Base-by-base conservation (phyloP, 2,888 invertebrate genomes). In the Philhelius pedissequus region DNA sequence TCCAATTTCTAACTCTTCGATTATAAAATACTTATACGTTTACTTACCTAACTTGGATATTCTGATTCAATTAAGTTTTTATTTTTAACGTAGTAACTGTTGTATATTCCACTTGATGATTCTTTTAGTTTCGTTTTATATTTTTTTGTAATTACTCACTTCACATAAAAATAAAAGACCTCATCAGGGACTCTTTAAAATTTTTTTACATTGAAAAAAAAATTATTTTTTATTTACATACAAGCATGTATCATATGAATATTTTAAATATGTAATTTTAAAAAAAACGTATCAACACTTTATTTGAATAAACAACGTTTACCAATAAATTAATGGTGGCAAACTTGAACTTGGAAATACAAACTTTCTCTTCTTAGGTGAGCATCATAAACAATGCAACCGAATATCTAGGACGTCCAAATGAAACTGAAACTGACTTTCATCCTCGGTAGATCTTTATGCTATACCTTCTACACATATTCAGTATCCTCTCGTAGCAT, bases 371-470 rank as follows among this genome's bases (percentile, higher is more conserved):
- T 60, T 32, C 30, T 15, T 35, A 13, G 1, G 40, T 18, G 25
- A 52, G 27, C 64, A 52, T 45, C 56, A 56, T 56, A 9, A 4
- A 8, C 1, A 40, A 32, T 27, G 13, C 74, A 66, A 84, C 83
- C 79, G 74, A 58, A 18, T 82, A 69, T 77, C 82, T 82, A 82
- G 73, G 77, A 82, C 76, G 84, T 84, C 75, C 68, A 79, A 84
- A 80, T 38, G 80, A 84, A 84, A 84, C 84, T 84, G 84, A 84
- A 83, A 83, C 64, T 66, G 82, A 83, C 78, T 83, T 83, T 70
- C 82, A 64, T 83, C 73, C 27, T 78, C 73, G 73, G 69, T 50
- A 27, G 58, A 58, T 54, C 71, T 56, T 81, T 58, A 32, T n/a
- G 66, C 45, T 70, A 76, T 58, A 38, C 8, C 25, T 40, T 8